Base-by-base conservation (phyloP, 2,888 invertebrate species). In the Dolomedes plantarius region DNA sequence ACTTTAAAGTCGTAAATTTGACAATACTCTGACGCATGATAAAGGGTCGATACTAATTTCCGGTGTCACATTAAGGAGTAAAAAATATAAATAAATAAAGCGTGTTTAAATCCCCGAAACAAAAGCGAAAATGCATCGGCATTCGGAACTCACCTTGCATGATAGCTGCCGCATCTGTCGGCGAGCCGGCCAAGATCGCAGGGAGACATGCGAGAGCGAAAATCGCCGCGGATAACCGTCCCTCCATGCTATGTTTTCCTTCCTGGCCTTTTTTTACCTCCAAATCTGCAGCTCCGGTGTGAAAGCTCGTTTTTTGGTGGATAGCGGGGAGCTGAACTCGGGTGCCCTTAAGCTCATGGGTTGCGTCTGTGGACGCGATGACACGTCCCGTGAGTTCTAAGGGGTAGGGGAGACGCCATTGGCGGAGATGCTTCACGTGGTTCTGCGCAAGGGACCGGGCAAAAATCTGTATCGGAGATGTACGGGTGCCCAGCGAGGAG, bases 91-190 rank as follows among this genome's bases (percentile, higher is more conserved):
- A n/a, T n/a, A n/a, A n/a, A n/a, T n/a, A n/a, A n/a, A n/a, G n/a
- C n/a, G n/a, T n/a, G n/a, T n/a, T n/a, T n/a, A n/a, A n/a, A n/a
- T n/a, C n/a, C n/a, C n/a, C 6, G 9, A 36, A 36, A 36, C 36
- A n/a, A n/a, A n/a, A n/a, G n/a, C n/a, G n/a, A n/a, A 36, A 36
- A 36, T 36, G 36, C 36, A 7, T 36, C 36, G 9, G 5, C 36
- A 9, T 36, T 62, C 9, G 9, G 6, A 50, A 56, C 72, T 79
- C 65, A 79, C 79, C 79, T 79, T 79, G 72, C 46, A 32, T 64
- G 29, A 36, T 13, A 5, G 65, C 13, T n/a, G 13, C 65, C 13
- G 69, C 27, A 9, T 68, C 75, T 19, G 31, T 64, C 46, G 75
- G 39, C n/a, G 29, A 41, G 28, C 6, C 23, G 6, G 29, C 19